phyloP scores from a whole-genome alignment of 2,113 vertebrate species.

The Lota lota region DNA sequence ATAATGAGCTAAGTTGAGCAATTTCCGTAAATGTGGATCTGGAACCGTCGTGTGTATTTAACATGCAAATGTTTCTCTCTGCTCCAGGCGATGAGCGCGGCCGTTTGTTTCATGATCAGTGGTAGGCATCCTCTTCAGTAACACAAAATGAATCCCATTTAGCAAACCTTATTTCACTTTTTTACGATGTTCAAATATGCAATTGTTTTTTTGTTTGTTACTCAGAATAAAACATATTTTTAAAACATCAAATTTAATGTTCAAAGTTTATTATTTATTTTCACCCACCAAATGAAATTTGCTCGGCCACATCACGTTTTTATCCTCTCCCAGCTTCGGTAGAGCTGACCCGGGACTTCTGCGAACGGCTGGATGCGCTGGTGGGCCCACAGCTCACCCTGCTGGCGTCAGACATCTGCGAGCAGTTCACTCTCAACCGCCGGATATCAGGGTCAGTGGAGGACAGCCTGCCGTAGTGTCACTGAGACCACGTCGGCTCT shows the following conservation, averaged over 20 bases:
- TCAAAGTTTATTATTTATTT: neutral
- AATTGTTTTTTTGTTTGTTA: neutral
- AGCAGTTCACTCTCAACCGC: constrained; percentile 96
- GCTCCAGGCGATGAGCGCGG: constrained; percentile 95
- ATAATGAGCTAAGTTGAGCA: constrained; percentile 28
- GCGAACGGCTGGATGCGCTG: constrained; percentile 87
- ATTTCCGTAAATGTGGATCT: neutral
- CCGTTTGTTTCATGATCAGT: constrained; percentile 95
- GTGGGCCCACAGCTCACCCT: constrained; percentile 96
- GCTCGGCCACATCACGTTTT: neutral
- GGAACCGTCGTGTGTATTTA: constrained; percentile 18
- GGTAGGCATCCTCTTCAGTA: constrained; percentile 72
- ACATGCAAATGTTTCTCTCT: constrained; percentile 19
- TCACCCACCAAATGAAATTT: no score
- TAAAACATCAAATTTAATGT: neutral
- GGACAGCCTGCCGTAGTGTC: neutral
- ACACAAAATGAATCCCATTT: neutral
- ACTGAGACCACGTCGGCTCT: no score
- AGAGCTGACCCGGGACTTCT: constrained; percentile 88
- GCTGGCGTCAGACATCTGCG: constrained; percentile 95
- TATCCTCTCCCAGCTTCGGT: constrained; percentile 74
- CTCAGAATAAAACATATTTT: neutral
- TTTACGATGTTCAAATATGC: neutral
- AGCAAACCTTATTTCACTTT: neutral
- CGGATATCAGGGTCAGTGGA: constrained; percentile 88